These are phyloP conservation scores for Glossophaga mutica DNA, from an alignment of 2,797 vertebrate species.

Conservation along the genomic window DNA sequence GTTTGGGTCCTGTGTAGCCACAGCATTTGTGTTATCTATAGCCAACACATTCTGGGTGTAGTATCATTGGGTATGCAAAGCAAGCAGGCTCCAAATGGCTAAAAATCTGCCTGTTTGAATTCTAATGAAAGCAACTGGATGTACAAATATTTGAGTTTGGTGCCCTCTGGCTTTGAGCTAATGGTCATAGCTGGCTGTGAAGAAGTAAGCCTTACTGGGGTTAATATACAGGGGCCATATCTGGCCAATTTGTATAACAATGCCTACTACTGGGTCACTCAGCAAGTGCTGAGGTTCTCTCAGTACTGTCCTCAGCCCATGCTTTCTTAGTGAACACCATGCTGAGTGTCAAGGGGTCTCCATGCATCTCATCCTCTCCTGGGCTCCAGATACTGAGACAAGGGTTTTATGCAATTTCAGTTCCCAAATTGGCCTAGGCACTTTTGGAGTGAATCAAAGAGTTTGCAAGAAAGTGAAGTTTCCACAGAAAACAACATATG, in stretches of 20 bases:
- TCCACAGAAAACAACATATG: not conserved
- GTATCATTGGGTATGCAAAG: not conserved
- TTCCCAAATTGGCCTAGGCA: not conserved
- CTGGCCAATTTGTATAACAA: not conserved
- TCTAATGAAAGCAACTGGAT: not conserved
- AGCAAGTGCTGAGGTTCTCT: not conserved
- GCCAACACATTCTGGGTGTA: not conserved
- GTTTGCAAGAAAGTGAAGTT: not conserved
- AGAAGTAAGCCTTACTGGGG: not conserved
- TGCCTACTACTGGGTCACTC: too few relatives aligned
- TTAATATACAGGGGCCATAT: not conserved
- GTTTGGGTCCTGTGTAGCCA: not conserved
- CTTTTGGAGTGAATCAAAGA: not conserved
- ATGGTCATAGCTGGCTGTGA: not conserved
- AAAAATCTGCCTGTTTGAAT: not conserved
- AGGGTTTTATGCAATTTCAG: not conserved
- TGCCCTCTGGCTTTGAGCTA: not conserved
- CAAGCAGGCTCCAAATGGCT: not conserved
- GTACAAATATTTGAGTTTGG: not conserved
- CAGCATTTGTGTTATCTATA: not conserved
- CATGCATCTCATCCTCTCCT: not conserved
- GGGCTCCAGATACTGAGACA: not conserved
- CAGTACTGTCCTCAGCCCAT: fast-evolving
- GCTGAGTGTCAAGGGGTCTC: not conserved
- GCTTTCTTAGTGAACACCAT: not conserved